phyloP scores from a whole-genome alignment of 2,888 invertebrate species.

The Pycnomerus fuliginosus region DNA sequence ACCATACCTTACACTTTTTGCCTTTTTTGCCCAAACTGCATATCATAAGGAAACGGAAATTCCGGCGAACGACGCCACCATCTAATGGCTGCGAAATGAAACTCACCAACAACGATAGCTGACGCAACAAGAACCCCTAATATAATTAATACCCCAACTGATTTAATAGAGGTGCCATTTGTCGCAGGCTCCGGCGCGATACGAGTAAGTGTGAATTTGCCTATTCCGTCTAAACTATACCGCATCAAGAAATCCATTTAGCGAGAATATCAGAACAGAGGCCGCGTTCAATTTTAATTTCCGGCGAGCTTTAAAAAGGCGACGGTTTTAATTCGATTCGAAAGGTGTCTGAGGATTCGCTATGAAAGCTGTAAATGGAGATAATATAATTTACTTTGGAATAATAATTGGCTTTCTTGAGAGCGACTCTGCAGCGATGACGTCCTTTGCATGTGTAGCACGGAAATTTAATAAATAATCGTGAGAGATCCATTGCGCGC shows the following conservation, averaged over 20 bases:
- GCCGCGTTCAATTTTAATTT: conserved; percentile 2
- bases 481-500: neutral
- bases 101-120: conserved; percentile 27
- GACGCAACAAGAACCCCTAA: conserved; percentile 31
- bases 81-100: conserved; percentile 19
- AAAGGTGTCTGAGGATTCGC: neutral
- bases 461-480: no score
- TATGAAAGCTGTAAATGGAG: conserved; percentile 6
- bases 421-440: no score
- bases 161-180: conserved; percentile 35
- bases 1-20: no score
- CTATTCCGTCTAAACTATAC: conserved; percentile 10
- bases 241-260: conserved; percentile 3
- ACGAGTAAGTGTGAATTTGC: conserved; percentile 15
- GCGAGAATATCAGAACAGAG: neutral
- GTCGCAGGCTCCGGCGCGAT: conserved; percentile 19
- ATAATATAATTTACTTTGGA: conserved; percentile 9
- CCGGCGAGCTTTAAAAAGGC: conserved; percentile 1
- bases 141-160: conserved; percentile 34
- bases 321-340: conserved; percentile 9
- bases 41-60: neutral
- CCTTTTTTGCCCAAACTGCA: no score
- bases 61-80: conserved; percentile 5
- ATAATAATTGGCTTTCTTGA: conserved; percentile 10
- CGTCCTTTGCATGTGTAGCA: no score